These are phyloP conservation scores for Callaeas wilsoni DNA, from an alignment of 2,113 vertebrate species.

Conservation along the genomic window DNA sequence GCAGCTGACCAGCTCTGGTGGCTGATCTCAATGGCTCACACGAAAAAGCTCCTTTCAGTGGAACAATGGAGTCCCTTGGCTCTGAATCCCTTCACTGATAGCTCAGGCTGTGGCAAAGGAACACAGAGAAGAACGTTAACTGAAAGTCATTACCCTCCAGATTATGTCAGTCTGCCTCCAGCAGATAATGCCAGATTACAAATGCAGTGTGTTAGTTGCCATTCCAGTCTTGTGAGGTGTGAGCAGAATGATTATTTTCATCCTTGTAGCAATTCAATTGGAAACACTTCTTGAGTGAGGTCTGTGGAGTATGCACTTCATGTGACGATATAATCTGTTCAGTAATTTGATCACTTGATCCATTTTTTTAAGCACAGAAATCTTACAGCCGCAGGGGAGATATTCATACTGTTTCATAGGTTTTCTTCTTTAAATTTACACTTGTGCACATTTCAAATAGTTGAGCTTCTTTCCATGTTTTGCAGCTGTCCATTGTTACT, in stretches of 20 bases:
- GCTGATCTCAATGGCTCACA: not conserved
- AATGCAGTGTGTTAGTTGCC: not conserved
- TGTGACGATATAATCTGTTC: not conserved
- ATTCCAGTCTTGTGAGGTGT: rapidly evolving
- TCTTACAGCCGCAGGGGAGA: not conserved
- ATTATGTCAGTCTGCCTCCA: not conserved
- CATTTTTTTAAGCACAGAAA: not conserved
- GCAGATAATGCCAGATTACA: not conserved
- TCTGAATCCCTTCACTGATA: not conserved
- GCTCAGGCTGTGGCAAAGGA: not conserved
- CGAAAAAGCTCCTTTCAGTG: not conserved
- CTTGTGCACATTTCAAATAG: not conserved
- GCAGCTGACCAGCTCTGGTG: not conserved
- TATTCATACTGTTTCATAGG: not conserved
- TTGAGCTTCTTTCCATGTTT: not conserved
- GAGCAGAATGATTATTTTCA: not conserved
- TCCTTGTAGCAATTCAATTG: not conserved
- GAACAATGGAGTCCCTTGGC: not conserved
- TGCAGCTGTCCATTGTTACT: not conserved
- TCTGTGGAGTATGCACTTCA: not conserved
- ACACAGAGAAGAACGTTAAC: not conserved
- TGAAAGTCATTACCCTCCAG: not conserved
- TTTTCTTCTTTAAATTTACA: not conserved
- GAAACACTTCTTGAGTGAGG: not conserved
- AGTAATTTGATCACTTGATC: not conserved